Percentiles rank a stretch among this genome's conserved stretches.
Evolutionary conservation across 2,797 vertebrate species (phyloP).

Genomic region (Agapornis canus): DNA sequence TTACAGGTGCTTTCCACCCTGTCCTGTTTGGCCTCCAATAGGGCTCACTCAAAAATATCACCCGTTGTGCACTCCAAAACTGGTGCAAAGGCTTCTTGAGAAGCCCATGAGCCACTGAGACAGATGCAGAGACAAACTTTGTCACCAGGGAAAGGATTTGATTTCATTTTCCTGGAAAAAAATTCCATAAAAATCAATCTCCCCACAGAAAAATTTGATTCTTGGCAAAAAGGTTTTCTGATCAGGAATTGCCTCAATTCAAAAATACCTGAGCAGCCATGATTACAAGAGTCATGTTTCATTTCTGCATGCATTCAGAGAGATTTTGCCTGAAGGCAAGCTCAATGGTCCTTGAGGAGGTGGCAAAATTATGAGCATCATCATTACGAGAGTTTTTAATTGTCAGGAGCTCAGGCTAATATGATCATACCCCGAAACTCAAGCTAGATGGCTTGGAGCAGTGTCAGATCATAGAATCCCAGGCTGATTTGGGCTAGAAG

Average conservation of each 20-base stretch:
- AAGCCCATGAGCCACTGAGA: background rate
- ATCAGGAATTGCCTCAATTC: background rate
- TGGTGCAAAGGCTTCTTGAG: background rate
- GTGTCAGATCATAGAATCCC: background rate
- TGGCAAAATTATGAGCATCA: background rate
- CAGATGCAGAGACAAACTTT: conserved; percentile 12
- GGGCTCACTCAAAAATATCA: background rate
- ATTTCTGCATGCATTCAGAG: background rate
- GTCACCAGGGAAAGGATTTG: conserved; percentile 1
- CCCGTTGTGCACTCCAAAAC: background rate
- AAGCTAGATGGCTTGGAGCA: background rate
- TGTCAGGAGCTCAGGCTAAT: background rate
- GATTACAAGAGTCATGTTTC: background rate
- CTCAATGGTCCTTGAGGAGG: background rate
- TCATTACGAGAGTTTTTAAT: background rate
- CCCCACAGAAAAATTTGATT: conserved; percentile 23
- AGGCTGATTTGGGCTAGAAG: background rate
- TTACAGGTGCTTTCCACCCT: background rate
- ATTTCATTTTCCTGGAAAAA: conserved; percentile 35
- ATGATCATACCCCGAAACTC: background rate
- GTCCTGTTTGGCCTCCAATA: background rate
- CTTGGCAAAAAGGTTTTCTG: background rate
- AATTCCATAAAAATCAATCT: conserved; percentile 56
- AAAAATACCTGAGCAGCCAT: background rate
- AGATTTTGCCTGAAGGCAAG: background rate